Percentiles rank a stretch among this genome's conserved stretches.
Conservation (phyloP, 1,140 invertebrate species). For the Geopemphigus sp. region DNA sequence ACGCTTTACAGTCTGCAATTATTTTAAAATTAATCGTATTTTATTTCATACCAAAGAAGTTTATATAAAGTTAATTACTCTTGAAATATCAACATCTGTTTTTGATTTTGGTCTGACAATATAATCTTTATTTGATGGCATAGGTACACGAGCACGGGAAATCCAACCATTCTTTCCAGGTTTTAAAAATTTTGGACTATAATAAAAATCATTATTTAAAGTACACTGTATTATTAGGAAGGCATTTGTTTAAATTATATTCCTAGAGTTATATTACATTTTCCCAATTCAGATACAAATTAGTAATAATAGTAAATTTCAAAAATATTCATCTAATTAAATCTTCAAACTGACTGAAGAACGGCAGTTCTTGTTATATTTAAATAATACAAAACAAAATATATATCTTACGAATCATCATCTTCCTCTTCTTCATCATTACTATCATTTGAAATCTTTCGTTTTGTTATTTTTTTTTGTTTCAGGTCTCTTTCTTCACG, state of each 20-base stretch:
- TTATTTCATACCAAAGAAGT: not conserved
- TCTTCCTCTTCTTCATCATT: conserved; percentile 49
- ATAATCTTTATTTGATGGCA: conserved; percentile 95
- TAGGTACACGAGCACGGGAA: conserved; percentile 87
- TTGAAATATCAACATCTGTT: conserved; percentile 78
- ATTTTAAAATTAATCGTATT: not conserved
- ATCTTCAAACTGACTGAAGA: too few relatives aligned
- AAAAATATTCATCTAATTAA: too few relatives aligned
- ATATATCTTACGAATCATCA: not conserved
- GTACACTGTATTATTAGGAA: too few relatives aligned
- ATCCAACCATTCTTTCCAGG: conserved; percentile 97
- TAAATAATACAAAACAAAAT: not conserved
- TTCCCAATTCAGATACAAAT: too few relatives aligned
- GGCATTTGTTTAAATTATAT: too few relatives aligned
- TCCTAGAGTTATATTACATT: too few relatives aligned
- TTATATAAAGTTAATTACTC: conserved; percentile 60
- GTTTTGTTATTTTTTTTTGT: conserved; percentile 73
- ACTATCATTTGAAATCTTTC: conserved; percentile 58
- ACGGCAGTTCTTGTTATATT: too few relatives aligned
- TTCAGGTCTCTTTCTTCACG: conserved; percentile 87
- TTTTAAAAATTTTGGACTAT: conserved; percentile 58
- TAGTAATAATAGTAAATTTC: too few relatives aligned
- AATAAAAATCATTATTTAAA: conserved; percentile 6
- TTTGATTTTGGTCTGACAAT: conserved; percentile 90
- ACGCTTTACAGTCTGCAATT: conserved; percentile 71